Evolutionary conservation across 1,140 invertebrate genomes (phyloP), one percentile per base, ranked within the genome.

Genomic region (Lordiphosa stackelbergi): DNA sequence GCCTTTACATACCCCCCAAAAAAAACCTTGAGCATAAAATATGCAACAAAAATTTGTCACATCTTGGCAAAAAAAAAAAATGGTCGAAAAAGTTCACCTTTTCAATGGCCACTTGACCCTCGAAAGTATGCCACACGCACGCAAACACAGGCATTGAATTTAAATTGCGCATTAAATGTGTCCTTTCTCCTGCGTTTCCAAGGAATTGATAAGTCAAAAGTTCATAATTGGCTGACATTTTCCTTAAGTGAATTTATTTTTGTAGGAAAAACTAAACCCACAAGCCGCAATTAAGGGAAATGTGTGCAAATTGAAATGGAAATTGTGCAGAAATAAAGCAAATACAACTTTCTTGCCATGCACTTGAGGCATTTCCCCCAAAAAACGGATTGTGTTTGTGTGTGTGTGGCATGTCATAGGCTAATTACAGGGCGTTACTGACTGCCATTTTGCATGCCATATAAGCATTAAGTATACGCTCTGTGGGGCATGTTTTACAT

Each of bases 31-130:
- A 16, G 61, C 55, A 79, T 81, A 81, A 79, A 83, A 69, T 79
- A 79, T 79, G 77, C 77, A 79, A 71, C 66, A 83, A 69, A 75
- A 79, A 79, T 83, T 79, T 79, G 75, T 79, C 77, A 75, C 77
- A 75, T 79, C 57, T 56, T 55, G 52, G 34, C 51, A 43, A 43
- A 63, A 60, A 79, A 64, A 43, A 43, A 63, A 60, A 79, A 64
- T 69, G 75, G 59, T 47, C 63, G 66, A 71, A 75, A 65, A 72
- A 48, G 56, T 81, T 78, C 63, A 79, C 75, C 75, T 79, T 81
- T 66, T 71, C 62, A 81, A 79, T 79, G 59, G 66, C 71, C 77
- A 79, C 75, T 79, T 83, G 77, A 79, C 75, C 77, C 75, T 75
- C 51, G 57, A 49, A 66, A 71, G 42, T 53, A 51, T 57, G 46